phyloP scores from a whole-genome alignment of 1,140 invertebrate species.

The Drosophila lacteicornis region DNA sequence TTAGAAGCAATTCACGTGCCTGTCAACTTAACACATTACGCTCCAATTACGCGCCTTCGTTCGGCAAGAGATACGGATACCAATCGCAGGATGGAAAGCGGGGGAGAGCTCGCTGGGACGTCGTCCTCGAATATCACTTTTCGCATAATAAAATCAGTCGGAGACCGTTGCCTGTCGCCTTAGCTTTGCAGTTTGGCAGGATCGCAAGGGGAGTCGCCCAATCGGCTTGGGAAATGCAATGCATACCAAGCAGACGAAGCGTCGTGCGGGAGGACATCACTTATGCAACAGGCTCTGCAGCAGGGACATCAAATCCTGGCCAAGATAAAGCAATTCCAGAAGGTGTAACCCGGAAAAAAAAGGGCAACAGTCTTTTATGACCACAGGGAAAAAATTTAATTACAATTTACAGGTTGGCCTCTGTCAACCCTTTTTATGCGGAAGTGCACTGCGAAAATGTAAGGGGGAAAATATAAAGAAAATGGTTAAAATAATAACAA shows the following conservation, averaged over 20 bases:
- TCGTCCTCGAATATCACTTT: constrained; percentile 57
- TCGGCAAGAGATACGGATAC: constrained; percentile 5
- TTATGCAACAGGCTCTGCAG: constrained; percentile 59
- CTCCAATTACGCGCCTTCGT: constrained; percentile 68
- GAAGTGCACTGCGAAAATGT: constrained; percentile 11
- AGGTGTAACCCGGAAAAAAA: constrained; percentile 22
- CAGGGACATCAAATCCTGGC: constrained; percentile 35
- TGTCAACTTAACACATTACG: constrained; percentile 82
- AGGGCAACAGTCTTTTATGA: constrained; percentile 18
- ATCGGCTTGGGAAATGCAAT: constrained; percentile 68
- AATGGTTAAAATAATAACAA: not conserved
- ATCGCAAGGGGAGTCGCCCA: constrained; percentile 30
- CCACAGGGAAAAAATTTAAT: constrained; percentile 63
- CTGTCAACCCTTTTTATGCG: constrained; percentile 33
- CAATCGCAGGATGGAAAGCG: not conserved
- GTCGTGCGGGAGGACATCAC: constrained; percentile 21
- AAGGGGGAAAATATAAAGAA: not conserved
- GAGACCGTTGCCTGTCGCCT: constrained; percentile 48
- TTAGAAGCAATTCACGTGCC: constrained; percentile 76
- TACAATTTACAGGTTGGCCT: constrained; percentile 70
- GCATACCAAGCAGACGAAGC: constrained; percentile 67
- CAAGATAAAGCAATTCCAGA: constrained; percentile 13
- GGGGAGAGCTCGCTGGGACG: not conserved
- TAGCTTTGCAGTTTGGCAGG: constrained; percentile 39
- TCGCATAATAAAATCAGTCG: constrained; percentile 73